Evolutionary conservation across 2,113 vertebrate species (phyloP), one percentile per base, ranked within the genome.

Genomic region (Thalassoma bifasciatum): DNA sequence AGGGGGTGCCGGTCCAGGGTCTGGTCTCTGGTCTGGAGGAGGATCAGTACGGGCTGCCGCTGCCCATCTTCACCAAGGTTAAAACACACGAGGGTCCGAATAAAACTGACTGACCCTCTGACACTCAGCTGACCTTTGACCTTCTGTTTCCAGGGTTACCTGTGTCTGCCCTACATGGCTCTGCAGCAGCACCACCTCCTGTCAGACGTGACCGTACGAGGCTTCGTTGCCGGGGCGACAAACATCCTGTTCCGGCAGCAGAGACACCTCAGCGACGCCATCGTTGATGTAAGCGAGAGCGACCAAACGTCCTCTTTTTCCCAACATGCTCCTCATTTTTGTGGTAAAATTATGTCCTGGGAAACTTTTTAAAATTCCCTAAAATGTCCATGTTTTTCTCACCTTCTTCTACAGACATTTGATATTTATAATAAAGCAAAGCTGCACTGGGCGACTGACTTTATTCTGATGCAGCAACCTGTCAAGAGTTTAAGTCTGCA

Each of bases 201-300:
- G 46, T 99, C 96, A 0, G 98, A 99, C 38, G 95, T 99, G 40
- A 91, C 95, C 0, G 93, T 99, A 16, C 95, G 98, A 0, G 97
- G 98, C 79, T 99, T 98, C 42, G 96, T 99, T 17, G 97, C 97
- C 0, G 98, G 98, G 77, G 98, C 97, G 0, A 99, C 98, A 85
- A 99, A 99, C 82, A 95, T 99, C 90, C 95, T 99, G 58, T 99
- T 99, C 86, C 95, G 95, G 1, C 98, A 99, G 93, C 98, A 99
- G 92, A 96, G 95, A 52, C 98, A 99, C 74, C 94, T 99, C 72
- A 99, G 96, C 5, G 98, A 99, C 26, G 97, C 96, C 0, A 83
- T 99, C 51, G 93, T 99, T 19, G 98, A 99, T 60, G 97, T 97
- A 86, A 8, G 54, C 19, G 13, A n/a, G n/a, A n/a, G n/a, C n/a